Evolutionary conservation across 2,888 invertebrate species (phyloP).

Genomic region (Dicyrtomina minuta): DNA sequence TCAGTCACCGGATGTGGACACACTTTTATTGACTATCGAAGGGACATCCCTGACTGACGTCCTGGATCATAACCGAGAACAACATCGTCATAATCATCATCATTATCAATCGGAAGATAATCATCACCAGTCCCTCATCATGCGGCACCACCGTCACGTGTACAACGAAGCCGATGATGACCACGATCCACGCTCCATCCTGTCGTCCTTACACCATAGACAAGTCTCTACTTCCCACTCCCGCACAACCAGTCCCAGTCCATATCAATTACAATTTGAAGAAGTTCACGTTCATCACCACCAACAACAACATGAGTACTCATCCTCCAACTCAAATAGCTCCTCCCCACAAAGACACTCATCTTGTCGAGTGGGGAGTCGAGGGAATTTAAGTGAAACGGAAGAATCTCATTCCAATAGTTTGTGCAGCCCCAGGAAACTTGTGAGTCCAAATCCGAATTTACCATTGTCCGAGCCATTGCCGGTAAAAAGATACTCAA

Average conservation of each 20-base stretch:
- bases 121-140: neutral
- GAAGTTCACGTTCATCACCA: neutral
- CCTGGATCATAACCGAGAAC: neutral
- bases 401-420: neutral
- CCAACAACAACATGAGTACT: neutral
- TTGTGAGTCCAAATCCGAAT: conserved; percentile 1
- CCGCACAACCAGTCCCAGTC: too few species aligned
- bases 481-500: conserved; percentile 9
- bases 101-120: too few species aligned
- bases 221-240: too few species aligned
- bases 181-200: too few species aligned
- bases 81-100: neutral
- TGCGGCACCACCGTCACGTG: neutral
- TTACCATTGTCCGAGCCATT: conserved; percentile 22
- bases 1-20: conserved; percentile 49
- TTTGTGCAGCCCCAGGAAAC: neutral
- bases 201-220: too few species aligned
- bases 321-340: neutral
- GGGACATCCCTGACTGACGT: conserved; percentile 41
- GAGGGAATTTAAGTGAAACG: neutral
- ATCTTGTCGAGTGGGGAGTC: neutral
- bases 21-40: conserved; percentile 45
- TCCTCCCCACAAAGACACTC: neutral
- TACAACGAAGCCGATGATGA: neutral
- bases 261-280: too few species aligned